Conservation (phyloP, 2,888 invertebrate species). For the Orthosia incerta region DNA sequence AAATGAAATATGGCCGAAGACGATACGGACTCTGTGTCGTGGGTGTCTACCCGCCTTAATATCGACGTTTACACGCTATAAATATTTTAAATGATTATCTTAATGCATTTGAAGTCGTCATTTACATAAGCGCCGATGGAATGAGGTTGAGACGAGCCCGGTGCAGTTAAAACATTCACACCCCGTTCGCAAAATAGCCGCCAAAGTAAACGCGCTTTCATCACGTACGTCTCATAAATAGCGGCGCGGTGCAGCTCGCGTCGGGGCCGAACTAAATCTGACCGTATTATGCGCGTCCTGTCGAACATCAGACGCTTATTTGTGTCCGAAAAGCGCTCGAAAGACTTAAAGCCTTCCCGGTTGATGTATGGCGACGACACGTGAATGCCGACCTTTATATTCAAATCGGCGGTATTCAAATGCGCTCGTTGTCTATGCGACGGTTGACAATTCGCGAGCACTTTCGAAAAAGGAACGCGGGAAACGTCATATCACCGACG, state of each 20-base stretch:
- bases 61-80: constrained; percentile 88
- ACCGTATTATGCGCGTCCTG: constrained; percentile 83
- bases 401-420: constrained; percentile 89
- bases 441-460: constrained; percentile 89
- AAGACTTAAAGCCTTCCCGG: constrained; percentile 88
- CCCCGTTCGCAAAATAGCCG: constrained; percentile 75
- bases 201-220: constrained; percentile 76
- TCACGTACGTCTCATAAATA: constrained; percentile 76
- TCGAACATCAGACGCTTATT: constrained; percentile 89
- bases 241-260: constrained; percentile 67
- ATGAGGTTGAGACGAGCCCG: constrained; percentile 67
- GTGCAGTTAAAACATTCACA: constrained; percentile 78
- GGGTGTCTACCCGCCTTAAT: constrained; percentile 86
- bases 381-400: constrained; percentile 90
- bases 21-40: constrained; percentile 79
- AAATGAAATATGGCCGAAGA: constrained; percentile 87
- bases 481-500: constrained; percentile 86
- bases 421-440: constrained; percentile 87
- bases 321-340: constrained; percentile 89
- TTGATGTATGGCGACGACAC: constrained; percentile 89
- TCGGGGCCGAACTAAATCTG: constrained; percentile 73
- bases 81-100: constrained; percentile 87
- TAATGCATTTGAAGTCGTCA: constrained; percentile 81
- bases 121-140: constrained; percentile 76
- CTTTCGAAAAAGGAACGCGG: constrained; percentile 87